Percentiles rank a stretch among this genome's conserved stretches.
Evolutionary conservation across 2,113 vertebrate genomes (phyloP).

Genomic region (Anoura caudifer): DNA sequence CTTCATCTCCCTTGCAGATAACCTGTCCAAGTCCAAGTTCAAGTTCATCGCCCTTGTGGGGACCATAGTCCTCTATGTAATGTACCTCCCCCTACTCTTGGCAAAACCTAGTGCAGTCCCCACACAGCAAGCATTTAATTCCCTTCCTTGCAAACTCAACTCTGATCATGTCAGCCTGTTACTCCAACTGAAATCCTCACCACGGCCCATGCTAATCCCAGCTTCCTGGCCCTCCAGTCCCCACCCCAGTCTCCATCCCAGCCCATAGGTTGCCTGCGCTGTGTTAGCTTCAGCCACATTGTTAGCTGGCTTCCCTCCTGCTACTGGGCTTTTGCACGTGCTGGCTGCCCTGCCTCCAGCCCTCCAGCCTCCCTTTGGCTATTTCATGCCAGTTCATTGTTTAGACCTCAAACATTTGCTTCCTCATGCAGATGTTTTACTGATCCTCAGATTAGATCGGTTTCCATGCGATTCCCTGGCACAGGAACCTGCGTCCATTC

Average conservation of each 20-base stretch:
- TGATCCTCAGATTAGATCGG: neutral
- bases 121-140: neutral
- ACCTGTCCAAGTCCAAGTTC: neutral
- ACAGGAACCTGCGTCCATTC: neutral
- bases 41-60: neutral
- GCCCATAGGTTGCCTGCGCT: neutral
- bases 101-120: neutral
- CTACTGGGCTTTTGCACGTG: neutral
- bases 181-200: neutral
- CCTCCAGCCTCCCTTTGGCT: neutral
- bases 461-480: neutral
- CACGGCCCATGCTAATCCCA: neutral
- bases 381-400: neutral
- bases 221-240: neutral
- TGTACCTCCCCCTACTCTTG: neutral
- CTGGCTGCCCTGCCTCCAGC: accelerated
- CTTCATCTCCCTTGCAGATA: neutral
- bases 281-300: neutral
- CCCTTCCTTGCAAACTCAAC: neutral
- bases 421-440: neutral
- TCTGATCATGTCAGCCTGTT: neutral
- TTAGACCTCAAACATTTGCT: neutral
- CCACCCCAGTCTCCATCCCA: neutral
- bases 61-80: neutral
- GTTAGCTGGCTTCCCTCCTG: neutral